Percentiles rank a stretch among this genome's conserved stretches.
These are phyloP conservation scores for Sialis lutaria DNA, from an alignment of 2,888 invertebrate species.

Conservation along the genomic window DNA sequence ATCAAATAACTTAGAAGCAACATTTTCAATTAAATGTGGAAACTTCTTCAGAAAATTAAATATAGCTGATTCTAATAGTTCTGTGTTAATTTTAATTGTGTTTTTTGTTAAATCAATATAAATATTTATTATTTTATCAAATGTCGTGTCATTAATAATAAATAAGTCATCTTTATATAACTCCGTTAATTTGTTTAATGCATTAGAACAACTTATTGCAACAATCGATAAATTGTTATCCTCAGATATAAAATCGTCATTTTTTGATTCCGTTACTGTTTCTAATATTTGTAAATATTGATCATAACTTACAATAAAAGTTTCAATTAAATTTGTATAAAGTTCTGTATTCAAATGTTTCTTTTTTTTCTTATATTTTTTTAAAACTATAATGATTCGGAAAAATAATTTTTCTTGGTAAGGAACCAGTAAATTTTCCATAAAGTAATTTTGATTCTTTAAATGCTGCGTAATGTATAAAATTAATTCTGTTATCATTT, in stretches of 20 bases:
- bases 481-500: conserved; percentile 19
- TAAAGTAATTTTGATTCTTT: conserved; percentile 7
- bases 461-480: conserved; percentile 13
- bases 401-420: conserved; percentile 35
- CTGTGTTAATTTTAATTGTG: conserved; percentile 3
- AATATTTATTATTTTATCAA: conserved; percentile 19
- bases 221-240: conserved; percentile 33
- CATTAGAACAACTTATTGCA: conserved; percentile 28
- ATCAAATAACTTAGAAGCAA: conserved; percentile 34
- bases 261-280: conserved; percentile 23
- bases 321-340: conserved; percentile 27
- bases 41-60: conserved; percentile 38
- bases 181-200: conserved; percentile 29
- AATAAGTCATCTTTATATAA: conserved; percentile 12
- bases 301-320: conserved; percentile 20
- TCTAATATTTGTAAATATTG: conserved; percentile 29
- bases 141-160: conserved; percentile 17
- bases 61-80: conserved; percentile 32
- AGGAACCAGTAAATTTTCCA: conserved; percentile 24
- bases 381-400: conserved; percentile 28
- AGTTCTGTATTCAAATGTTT: conserved; percentile 16
- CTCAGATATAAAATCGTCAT: conserved; percentile 24
- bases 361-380: conserved; percentile 23
- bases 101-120: conserved; percentile 25
- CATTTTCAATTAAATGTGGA: conserved; percentile 34